phyloP scores from a whole-genome alignment of 1,140 invertebrate genomes.

The Trichonephila clavata region DNA sequence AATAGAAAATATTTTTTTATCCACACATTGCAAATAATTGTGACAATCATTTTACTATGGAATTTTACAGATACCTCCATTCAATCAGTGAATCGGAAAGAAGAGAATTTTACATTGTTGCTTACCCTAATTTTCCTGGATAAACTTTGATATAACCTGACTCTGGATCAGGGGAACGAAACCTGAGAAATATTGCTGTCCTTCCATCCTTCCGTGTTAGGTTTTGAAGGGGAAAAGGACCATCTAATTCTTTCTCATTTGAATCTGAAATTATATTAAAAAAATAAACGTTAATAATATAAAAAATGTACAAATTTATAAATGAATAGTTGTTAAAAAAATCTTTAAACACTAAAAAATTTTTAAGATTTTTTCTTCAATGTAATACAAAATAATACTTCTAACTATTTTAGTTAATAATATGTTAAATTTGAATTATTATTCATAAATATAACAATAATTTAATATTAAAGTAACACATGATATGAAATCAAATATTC shows the following conservation, averaged over 20 bases:
- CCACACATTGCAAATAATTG: too few species aligned
- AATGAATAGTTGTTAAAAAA: not conserved
- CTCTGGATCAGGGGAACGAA: conserved; percentile 83
- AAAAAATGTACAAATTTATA: not conserved
- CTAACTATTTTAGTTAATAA: too few species aligned
- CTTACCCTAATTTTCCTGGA: conserved; percentile 83
- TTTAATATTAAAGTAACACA: too few species aligned
- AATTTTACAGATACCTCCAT: too few species aligned
- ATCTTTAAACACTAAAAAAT: not conserved
- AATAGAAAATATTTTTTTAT: too few species aligned
- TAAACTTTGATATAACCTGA: conserved; percentile 84
- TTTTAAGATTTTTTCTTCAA: not conserved
- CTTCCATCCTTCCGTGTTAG: conserved; percentile 95
- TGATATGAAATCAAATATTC: too few species aligned
- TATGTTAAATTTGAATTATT: too few species aligned
- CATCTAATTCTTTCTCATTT: conserved; percentile 89
- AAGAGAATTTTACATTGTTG: not conserved
- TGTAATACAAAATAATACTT: too few species aligned
- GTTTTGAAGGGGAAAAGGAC: conserved; percentile 91
- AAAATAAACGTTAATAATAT: not conserved
- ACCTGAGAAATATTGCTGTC: conserved; percentile 96
- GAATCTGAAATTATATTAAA: conserved; percentile 75
- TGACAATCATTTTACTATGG: too few species aligned
- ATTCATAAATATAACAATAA: too few species aligned
- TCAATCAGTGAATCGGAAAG: not conserved